phyloP scores from a whole-genome alignment of 1,140 invertebrate species.

The Ips typographus region DNA sequence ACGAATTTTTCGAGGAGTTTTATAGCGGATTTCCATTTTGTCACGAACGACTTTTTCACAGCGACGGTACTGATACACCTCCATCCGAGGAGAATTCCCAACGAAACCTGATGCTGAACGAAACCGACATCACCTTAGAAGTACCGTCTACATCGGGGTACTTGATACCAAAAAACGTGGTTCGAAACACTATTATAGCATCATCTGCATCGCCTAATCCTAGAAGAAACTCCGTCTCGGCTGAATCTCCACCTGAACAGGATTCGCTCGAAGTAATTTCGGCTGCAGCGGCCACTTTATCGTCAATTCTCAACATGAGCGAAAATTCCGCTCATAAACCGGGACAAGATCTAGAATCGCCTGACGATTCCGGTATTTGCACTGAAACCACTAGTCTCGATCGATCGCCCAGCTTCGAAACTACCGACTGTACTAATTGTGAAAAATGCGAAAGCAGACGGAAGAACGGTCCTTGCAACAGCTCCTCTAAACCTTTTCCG shows the following conservation, averaged over 20 bases:
- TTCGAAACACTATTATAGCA: constrained; percentile 45
- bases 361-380: constrained; percentile 69
- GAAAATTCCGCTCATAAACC: constrained; percentile 38
- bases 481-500: constrained; percentile 11
- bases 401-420: constrained; percentile 59
- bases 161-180: constrained; percentile 57
- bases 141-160: constrained; percentile 54
- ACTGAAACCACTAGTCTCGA: constrained; percentile 72
- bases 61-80: constrained; percentile 10
- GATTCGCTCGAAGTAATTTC: constrained; percentile 61
- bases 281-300: constrained; percentile 68
- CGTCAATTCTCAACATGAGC: constrained; percentile 60
- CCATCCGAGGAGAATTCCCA: constrained; percentile 10
- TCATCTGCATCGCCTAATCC: constrained; percentile 33
- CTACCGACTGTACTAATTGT: constrained; percentile 24
- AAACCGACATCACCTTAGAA: constrained; percentile 50
- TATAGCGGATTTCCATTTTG: constrained; percentile 53
- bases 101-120: constrained; percentile 4
- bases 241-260: constrained; percentile 55
- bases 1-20: constrained; percentile 70
- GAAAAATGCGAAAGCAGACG: constrained; percentile 26
- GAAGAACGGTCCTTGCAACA: constrained; percentile 11
- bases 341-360: constrained; percentile 48
- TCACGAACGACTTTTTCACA: constrained; percentile 15
- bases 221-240: constrained; percentile 17